These are phyloP conservation scores for Wiebesia pumilae DNA, from an alignment of 1,140 invertebrate species.

Conservation along the genomic window DNA sequence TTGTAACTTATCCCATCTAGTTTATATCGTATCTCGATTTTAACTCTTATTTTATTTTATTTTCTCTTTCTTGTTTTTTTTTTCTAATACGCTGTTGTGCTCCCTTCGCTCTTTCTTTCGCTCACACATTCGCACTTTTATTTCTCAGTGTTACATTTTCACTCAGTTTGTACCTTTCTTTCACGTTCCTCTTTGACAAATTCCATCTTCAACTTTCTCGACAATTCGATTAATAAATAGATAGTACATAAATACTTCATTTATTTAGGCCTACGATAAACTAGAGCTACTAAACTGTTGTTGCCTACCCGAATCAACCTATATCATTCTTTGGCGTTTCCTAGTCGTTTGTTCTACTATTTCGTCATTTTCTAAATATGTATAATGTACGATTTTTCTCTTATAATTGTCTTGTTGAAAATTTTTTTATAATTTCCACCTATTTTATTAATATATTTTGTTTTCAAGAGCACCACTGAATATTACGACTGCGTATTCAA, in stretches of 20 bases:
- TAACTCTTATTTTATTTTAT: constrained; percentile 34
- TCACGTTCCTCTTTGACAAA: constrained; percentile 38
- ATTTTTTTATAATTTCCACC: constrained; percentile 35
- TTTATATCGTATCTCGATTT: constrained; percentile 37
- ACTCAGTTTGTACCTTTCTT: constrained; percentile 15
- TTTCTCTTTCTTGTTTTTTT: background rate
- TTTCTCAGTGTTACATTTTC: constrained; percentile 41
- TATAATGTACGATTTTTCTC: constrained; percentile 31
- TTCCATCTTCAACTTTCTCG: constrained; percentile 53
- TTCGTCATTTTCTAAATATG: background rate
- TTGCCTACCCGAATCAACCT: constrained; percentile 35
- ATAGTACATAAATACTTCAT: constrained; percentile 69
- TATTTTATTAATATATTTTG: constrained; percentile 50
- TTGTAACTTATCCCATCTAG: constrained; percentile 42
- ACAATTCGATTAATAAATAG: constrained; percentile 66
- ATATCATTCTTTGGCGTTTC: constrained; percentile 28
- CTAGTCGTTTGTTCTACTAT: constrained; percentile 6
- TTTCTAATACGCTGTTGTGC: background rate
- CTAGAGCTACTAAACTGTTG: constrained; percentile 64
- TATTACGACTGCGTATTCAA: constrained; percentile 38
- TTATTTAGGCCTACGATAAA: constrained; percentile 73
- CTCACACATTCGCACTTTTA: constrained; percentile 35
- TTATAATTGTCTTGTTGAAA: constrained; percentile 27
- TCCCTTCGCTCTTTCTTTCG: background rate
- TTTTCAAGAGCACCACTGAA: constrained; percentile 52